Conservation (phyloP, 2,888 invertebrate species). For the Erebia aethiops region DNA sequence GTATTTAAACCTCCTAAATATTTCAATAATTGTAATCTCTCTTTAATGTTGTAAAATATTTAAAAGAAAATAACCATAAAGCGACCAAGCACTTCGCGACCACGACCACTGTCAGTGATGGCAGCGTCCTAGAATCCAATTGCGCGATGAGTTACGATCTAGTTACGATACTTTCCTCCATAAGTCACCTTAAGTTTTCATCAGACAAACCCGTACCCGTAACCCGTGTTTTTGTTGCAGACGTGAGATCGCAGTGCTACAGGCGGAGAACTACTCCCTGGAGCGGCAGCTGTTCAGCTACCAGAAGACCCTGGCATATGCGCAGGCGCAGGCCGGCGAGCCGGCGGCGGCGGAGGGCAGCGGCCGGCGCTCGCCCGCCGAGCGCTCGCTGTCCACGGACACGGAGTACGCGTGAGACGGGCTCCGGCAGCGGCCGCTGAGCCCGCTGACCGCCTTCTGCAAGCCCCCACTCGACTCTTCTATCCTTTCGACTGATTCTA, state of each 20-base stretch:
- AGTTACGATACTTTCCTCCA: too few species aligned
- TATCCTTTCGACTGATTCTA: slow-evolving; percentile 80
- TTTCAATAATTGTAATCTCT: too few species aligned
- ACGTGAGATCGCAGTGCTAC: slow-evolving; percentile 89
- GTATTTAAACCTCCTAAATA: too few species aligned
- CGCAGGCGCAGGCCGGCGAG: slow-evolving; percentile 85
- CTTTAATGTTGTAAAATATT: too few species aligned
- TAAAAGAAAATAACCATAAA: too few species aligned
- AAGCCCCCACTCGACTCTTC: slow-evolving; percentile 64
- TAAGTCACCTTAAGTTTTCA: too few species aligned
- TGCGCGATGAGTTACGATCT: too few species aligned
- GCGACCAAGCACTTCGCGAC: too few species aligned
- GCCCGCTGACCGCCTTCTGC: slow-evolving; percentile 49
- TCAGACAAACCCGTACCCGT: too few species aligned
- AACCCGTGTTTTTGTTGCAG: slow-evolving; percentile 66
- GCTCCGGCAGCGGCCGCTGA: slow-evolving; percentile 39
- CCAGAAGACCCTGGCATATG: slow-evolving; percentile 89
- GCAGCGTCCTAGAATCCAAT: too few species aligned
- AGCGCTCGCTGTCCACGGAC: slow-evolving; percentile 86
- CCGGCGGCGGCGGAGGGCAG: slow-evolving; percentile 63
- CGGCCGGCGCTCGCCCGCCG: slow-evolving; percentile 79
- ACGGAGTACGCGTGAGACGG: slow-evolving; percentile 88
- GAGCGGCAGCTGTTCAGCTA: slow-evolving; percentile 92
- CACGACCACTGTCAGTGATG: too few species aligned
- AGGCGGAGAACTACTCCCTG: slow-evolving; percentile 92